These are phyloP conservation scores for Halichoerus grypus DNA, from an alignment of 2,113 vertebrate species.

Conservation along the genomic window DNA sequence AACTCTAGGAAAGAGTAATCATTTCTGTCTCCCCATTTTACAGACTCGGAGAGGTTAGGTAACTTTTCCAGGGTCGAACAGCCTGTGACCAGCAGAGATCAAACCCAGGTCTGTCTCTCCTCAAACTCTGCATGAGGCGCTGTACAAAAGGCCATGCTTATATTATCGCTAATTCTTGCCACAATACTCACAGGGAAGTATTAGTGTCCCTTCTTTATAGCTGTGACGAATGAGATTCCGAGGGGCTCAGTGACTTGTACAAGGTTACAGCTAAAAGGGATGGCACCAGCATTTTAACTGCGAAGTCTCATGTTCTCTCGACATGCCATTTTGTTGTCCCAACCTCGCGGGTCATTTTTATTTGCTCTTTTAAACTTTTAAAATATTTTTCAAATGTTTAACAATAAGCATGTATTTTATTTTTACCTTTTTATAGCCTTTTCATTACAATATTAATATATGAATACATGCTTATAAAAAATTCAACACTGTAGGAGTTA, in stretches of 20 bases:
- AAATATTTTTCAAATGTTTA: slow-evolving; percentile 43
- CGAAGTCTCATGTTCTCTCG: not conserved
- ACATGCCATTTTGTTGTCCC: not conserved
- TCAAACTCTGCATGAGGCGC: not conserved
- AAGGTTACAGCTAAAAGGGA: not conserved
- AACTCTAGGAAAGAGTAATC: not conserved
- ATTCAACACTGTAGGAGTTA: not conserved
- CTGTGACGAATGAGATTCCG: slow-evolving; percentile 36
- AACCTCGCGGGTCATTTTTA: not conserved
- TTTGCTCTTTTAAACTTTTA: slow-evolving; percentile 36
- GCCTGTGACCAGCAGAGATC: not conserved
- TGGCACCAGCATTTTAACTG: not conserved
- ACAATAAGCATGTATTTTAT: not conserved
- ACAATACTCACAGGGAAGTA: not conserved
- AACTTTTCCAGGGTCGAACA: not conserved
- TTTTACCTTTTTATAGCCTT: slow-evolving; percentile 43
- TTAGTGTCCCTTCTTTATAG: not conserved
- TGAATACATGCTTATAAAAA: slow-evolving; percentile 37
- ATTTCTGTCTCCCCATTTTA: not conserved
- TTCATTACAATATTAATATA: slow-evolving; percentile 55
- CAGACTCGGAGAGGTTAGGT: not conserved
- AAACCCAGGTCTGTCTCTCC: not conserved
- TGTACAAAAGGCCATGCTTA: not conserved
- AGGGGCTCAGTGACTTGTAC: not conserved
- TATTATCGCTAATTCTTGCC: not conserved